These are phyloP conservation scores for Aeoliscus strigatus DNA, from an alignment of 2,797 vertebrate species.

Conservation along the genomic window DNA sequence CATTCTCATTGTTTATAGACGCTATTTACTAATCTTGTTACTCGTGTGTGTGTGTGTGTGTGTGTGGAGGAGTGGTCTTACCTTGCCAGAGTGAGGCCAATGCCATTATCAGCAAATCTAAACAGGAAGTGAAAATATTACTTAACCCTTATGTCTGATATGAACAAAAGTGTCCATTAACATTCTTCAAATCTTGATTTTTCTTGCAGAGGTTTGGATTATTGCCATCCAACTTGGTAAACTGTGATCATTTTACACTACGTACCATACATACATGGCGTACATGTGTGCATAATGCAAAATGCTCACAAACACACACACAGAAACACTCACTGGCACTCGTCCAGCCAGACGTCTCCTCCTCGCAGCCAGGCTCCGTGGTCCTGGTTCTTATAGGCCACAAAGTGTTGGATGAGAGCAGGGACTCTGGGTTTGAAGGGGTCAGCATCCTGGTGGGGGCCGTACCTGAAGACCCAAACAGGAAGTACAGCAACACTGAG, in stretches of 20 bases:
- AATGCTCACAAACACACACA: too few species aligned
- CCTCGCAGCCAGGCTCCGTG: conserved; percentile 95
- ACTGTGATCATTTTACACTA: too few species aligned
- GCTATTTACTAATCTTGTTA: too few species aligned
- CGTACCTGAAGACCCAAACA: conserved; percentile 75
- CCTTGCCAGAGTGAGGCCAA: conserved; percentile 94
- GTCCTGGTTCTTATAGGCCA: conserved; percentile 96
- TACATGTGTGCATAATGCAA: too few species aligned
- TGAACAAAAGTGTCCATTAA: too few species aligned
- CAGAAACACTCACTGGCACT: conserved; percentile 85
- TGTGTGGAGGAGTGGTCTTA: conserved; percentile 48
- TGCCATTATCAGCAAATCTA: conserved; percentile 96
- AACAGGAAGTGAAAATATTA: conserved; percentile 20
- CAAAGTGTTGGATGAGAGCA: conserved; percentile 86
- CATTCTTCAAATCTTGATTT: too few species aligned
- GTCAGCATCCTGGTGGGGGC: conserved; percentile 91
- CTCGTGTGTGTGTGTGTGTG: too few species aligned
- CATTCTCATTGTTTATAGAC: too few species aligned
- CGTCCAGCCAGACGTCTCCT: conserved; percentile 93
- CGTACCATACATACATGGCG: too few species aligned
- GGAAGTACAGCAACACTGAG: background rate
- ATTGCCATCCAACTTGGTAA: too few species aligned
- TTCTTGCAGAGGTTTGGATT: too few species aligned
- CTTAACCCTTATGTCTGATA: too few species aligned
- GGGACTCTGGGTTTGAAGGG: conserved; percentile 92